Conservation (phyloP, 2,113 vertebrate genomes). For the Corythornis vintsioides region DNA sequence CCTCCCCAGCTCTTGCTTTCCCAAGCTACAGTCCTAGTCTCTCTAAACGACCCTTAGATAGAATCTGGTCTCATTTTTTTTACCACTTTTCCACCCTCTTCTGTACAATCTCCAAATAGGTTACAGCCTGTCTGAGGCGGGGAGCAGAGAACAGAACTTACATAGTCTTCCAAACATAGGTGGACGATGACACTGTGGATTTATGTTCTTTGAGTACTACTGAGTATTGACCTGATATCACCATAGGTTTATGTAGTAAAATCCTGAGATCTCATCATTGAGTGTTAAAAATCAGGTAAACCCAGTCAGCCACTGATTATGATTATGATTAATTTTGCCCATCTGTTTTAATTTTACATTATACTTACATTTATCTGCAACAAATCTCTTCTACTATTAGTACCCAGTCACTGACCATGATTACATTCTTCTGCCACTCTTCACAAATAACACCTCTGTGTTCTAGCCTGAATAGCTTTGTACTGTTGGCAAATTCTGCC, state of each 20-base stretch:
- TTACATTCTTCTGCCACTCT: background rate
- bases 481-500: background rate
- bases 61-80: background rate
- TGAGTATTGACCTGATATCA: background rate
- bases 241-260: background rate
- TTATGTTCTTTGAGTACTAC: background rate
- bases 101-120: background rate
- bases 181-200: background rate
- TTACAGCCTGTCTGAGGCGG: background rate
- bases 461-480: background rate
- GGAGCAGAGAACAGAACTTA: background rate
- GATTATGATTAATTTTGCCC: background rate
- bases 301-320: background rate
- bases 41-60: background rate
- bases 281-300: background rate
- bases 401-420: background rate
- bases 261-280: background rate
- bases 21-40: background rate
- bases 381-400: background rate
- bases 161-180: background rate
- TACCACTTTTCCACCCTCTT: background rate
- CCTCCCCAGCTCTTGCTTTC: background rate
- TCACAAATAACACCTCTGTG: background rate
- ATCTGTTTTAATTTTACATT: background rate
- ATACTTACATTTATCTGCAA: background rate